Percentiles rank a stretch among this genome's conserved stretches.
These are phyloP conservation scores for Microctonus brassicae DNA, from an alignment of 2,888 invertebrate species.

Conservation along the genomic window DNA sequence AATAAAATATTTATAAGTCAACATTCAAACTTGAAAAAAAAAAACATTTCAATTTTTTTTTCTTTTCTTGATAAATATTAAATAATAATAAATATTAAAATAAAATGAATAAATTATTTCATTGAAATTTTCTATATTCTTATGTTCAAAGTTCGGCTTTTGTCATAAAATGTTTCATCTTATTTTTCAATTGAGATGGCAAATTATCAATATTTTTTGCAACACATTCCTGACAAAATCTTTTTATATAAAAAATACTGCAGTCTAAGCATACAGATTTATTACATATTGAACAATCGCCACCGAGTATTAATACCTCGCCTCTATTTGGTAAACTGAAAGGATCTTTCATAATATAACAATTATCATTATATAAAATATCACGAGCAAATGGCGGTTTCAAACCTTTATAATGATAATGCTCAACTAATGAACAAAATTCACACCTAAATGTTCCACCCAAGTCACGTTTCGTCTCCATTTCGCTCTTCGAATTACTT, in stretches of 20 bases:
- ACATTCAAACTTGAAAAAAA: background rate
- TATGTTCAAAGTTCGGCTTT: background rate
- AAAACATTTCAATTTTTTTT: too few species aligned
- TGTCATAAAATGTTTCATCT: conserved; percentile 70
- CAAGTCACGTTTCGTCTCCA: too few species aligned
- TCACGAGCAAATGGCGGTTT: conserved; percentile 81
- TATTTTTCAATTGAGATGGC: conserved; percentile 78
- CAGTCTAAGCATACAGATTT: conserved; percentile 83
- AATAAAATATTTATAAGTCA: conserved; percentile 8
- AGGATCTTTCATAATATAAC: conserved; percentile 88
- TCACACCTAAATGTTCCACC: conserved; percentile 75
- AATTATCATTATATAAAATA: conserved; percentile 78
- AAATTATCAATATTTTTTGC: conserved; percentile 73
- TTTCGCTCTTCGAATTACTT: too few species aligned
- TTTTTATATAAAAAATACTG: conserved; percentile 83
- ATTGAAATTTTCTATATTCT: background rate
- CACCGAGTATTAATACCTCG: conserved; percentile 84
- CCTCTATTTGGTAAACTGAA: conserved; percentile 81
- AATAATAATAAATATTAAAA: background rate
- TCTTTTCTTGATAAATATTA: too few species aligned
- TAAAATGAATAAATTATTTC: conserved; percentile 21
- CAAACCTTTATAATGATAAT: conserved; percentile 82
- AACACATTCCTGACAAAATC: conserved; percentile 82
- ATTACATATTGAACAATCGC: conserved; percentile 80
- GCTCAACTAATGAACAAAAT: conserved; percentile 77